These are phyloP conservation scores for Netelia inedita DNA, from an alignment of 2,888 invertebrate genomes.

Conservation along the genomic window DNA sequence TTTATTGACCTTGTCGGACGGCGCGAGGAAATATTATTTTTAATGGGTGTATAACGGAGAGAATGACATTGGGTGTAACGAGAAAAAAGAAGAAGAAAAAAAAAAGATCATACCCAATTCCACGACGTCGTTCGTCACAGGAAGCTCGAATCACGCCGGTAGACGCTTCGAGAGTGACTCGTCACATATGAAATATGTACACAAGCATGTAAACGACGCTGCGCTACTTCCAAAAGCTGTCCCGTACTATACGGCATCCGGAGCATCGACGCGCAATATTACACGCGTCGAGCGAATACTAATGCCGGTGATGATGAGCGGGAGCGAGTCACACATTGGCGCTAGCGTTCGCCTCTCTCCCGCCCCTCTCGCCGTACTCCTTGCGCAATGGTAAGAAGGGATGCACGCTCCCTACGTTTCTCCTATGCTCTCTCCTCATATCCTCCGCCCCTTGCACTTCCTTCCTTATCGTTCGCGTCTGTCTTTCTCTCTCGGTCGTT, in stretches of 20 bases:
- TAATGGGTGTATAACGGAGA: too few species aligned
- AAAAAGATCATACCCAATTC: neutral
- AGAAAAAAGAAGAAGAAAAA: neutral
- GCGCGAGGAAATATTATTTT: too few species aligned
- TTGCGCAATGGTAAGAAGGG: slow-evolving; percentile 28
- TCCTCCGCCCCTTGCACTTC: slow-evolving; percentile 41
- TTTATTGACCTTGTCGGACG: too few species aligned
- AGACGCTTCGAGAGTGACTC: slow-evolving; percentile 18
- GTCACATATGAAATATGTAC: slow-evolving; percentile 34
- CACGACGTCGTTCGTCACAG: neutral
- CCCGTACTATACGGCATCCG: slow-evolving; percentile 36
- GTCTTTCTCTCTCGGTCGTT: slow-evolving; percentile 33
- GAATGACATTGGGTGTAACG: too few species aligned
- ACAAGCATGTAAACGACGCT: neutral
- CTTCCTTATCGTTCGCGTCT: slow-evolving; percentile 46
- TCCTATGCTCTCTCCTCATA: neutral
- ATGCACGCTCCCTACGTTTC: slow-evolving; percentile 40
- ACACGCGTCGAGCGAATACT: slow-evolving; percentile 38
- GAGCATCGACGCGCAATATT: slow-evolving; percentile 56
- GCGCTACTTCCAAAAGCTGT: neutral
- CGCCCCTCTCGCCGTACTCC: neutral
- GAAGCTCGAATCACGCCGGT: neutral
- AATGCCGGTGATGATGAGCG: neutral
- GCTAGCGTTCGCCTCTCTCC: neutral
- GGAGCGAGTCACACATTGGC: slow-evolving; percentile 3